Conservation (phyloP, 2,113 vertebrate species). For the Salvelinus fontinalis region DNA sequence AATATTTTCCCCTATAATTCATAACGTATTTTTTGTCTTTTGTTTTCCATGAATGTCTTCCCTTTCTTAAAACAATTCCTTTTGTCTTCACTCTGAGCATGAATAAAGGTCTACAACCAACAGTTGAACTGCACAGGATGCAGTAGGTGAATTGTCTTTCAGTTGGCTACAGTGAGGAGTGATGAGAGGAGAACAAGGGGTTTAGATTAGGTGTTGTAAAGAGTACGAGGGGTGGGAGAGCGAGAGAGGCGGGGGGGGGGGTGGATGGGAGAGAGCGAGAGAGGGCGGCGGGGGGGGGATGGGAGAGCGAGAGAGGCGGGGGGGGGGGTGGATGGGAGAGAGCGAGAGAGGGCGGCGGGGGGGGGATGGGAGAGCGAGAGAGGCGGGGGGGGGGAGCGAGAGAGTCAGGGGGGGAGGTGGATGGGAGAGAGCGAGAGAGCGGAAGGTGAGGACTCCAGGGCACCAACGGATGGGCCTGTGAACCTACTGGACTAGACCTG, state of each 20-base stretch:
- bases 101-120: background rate
- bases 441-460: conserved; percentile 17
- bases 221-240: no score
- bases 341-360: no score
- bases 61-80: background rate
- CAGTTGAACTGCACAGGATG: conserved; percentile 13
- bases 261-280: no score
- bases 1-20: no score
- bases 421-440: conserved; percentile 5
- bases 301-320: background rate
- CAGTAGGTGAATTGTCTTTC: conserved; percentile 16
- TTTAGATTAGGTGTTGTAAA: background rate
- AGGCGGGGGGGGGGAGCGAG: background rate
- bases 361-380: no score
- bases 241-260: no score
- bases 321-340: no score
- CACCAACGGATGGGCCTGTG: conserved; percentile 49
- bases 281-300: fast-evolving
- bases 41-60: background rate
- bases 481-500: conserved; percentile 54
- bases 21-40: background rate
- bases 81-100: no score
- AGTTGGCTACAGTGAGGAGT: background rate
- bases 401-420: conserved; percentile 7
- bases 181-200: background rate